A percentile compares a stretch with the other conserved stretches of the same genome.
These are phyloP conservation scores for Ginglymostoma cirratum DNA, from an alignment of 2,113 vertebrate genomes.

Conservation along the genomic window DNA sequence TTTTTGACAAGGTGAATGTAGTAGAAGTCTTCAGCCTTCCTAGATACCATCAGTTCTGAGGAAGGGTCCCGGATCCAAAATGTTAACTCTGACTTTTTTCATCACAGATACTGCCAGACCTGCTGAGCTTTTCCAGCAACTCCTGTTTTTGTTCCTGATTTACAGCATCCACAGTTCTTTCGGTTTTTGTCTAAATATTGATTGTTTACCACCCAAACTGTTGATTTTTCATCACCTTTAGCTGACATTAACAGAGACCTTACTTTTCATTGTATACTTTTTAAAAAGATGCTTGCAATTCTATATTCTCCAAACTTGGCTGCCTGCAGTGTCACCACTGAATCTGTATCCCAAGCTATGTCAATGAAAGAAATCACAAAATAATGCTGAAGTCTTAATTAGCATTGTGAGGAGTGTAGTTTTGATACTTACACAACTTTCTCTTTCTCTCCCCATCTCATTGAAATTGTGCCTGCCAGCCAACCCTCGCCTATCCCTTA, in stretches of 20 bases:
- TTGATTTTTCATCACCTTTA: not conserved
- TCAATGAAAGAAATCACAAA: not conserved
- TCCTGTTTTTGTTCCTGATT: too few relatives aligned
- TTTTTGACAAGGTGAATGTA: too few relatives aligned
- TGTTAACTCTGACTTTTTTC: too few relatives aligned
- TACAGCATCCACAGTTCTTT: too few relatives aligned
- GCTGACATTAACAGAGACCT: not conserved
- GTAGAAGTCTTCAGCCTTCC: too few relatives aligned
- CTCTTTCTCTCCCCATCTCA: not conserved
- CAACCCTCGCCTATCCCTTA: not conserved
- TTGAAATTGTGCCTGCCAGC: not conserved
- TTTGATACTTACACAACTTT: not conserved
- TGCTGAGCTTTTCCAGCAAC: too few relatives aligned
- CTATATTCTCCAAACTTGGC: not conserved
- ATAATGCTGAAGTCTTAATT: not conserved
- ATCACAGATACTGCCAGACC: too few relatives aligned
- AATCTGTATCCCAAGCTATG: not conserved
- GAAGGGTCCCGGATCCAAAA: too few relatives aligned
- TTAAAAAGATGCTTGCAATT: not conserved
- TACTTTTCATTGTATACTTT: not conserved
- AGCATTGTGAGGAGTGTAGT: not conserved
- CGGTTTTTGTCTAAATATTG: not conserved
- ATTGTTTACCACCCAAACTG: not conserved
- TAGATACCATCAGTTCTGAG: too few relatives aligned
- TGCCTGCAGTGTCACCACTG: not conserved